phyloP scores from a whole-genome alignment of 2,888 invertebrate genomes.

The Timema podura region DNA sequence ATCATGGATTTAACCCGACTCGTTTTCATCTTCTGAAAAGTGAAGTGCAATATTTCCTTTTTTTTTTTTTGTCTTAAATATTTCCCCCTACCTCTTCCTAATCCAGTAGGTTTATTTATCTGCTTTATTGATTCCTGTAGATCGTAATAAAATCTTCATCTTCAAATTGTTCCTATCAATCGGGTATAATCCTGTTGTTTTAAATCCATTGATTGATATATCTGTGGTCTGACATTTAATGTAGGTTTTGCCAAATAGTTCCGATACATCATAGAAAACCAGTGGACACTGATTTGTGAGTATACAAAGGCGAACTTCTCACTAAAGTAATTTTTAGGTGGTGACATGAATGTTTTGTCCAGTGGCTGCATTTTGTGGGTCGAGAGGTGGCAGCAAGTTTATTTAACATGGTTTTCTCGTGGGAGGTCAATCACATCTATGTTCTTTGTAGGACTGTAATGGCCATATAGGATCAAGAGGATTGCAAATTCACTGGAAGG shows the following conservation, averaged over 20 bases:
- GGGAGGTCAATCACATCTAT: constrained; percentile 1
- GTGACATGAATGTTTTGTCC: neutral
- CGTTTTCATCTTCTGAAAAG: neutral
- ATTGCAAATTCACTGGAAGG: neutral
- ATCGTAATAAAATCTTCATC: neutral
- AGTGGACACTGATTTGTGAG: neutral
- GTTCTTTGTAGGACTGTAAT: too few relatives aligned
- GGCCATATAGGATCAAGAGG: neutral
- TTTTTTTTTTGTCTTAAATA: neutral
- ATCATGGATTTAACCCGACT: neutral
- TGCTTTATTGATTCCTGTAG: neutral
- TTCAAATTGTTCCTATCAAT: neutral
- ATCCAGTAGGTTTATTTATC: neutral
- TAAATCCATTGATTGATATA: constrained; percentile 1
- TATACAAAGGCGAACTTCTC: too few relatives aligned
- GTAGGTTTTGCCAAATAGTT: constrained; percentile 2
- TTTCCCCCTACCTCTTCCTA: neutral
- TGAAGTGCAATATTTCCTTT: neutral
- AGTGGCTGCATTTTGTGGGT: constrained; percentile 10
- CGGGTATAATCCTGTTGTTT: neutral
- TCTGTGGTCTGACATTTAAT: neutral
- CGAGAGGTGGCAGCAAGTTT: neutral
- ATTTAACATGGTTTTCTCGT: neutral
- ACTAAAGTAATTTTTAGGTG: constrained; percentile 5
- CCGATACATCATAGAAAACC: constrained; percentile 1